phyloP scores from a whole-genome alignment of 2,797 vertebrate species.

The Trachurus trachurus region DNA sequence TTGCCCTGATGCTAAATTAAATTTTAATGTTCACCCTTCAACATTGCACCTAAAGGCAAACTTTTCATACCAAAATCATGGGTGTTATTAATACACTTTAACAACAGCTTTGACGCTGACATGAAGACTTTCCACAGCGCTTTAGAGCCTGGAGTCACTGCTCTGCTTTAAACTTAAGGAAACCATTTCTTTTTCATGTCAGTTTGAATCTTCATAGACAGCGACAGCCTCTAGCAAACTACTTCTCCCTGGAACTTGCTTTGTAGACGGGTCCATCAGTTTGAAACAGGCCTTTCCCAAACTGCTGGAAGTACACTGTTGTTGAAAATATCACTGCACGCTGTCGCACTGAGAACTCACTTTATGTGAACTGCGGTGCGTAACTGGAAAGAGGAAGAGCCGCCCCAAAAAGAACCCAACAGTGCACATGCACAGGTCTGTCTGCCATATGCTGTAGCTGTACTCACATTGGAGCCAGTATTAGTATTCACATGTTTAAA shows the following conservation, averaged over 20 bases:
- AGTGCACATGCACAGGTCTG: background rate
- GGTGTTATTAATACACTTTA: background rate
- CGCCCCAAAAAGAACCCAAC: background rate
- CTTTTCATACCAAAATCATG: background rate
- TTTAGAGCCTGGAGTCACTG: background rate
- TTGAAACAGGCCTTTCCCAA: background rate
- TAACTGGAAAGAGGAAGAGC: too few relatives aligned
- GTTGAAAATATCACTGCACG: background rate
- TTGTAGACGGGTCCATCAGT: background rate
- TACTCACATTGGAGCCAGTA: background rate
- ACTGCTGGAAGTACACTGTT: background rate
- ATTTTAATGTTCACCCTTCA: too few relatives aligned
- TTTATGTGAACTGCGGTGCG: background rate
- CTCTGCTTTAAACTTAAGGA: background rate
- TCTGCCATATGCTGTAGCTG: background rate
- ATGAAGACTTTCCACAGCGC: background rate
- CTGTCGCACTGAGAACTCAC: background rate
- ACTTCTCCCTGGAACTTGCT: background rate
- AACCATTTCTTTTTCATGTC: background rate
- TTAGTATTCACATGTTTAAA: background rate
- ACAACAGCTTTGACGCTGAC: background rate
- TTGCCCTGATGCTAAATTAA: background rate
- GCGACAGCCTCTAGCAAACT: background rate
- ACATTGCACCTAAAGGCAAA: background rate
- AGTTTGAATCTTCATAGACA: background rate